Percentiles rank a stretch among this genome's conserved stretches.
These are phyloP conservation scores for Arnoldichthys spilopterus DNA, from an alignment of 2,797 vertebrate species.

Conservation along the genomic window DNA sequence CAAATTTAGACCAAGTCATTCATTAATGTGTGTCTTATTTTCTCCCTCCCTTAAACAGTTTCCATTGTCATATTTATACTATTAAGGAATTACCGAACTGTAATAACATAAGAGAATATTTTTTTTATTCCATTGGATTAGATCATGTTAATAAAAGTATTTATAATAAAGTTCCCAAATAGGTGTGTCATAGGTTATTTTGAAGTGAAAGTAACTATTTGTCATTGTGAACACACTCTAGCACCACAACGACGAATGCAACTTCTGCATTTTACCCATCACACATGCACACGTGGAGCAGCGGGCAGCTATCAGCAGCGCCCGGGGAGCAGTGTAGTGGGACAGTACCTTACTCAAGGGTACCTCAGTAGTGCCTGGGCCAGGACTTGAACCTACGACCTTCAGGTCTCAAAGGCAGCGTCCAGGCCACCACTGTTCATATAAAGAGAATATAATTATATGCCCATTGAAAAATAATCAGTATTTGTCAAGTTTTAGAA, in stretches of 20 bases:
- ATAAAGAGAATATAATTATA: constrained; percentile 5
- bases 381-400: no score
- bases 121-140: constrained; percentile 47
- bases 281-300: no score
- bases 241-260: no score
- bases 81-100: constrained; percentile 32
- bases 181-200: constrained; percentile 7
- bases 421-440: no score
- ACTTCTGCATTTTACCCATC: no score
- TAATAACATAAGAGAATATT: constrained; percentile 34
- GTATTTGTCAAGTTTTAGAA: background rate
- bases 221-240: no score
- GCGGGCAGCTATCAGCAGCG: no score
- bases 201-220: no score
- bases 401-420: no score
- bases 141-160: constrained; percentile 41
- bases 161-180: constrained; percentile 14
- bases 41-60: constrained; percentile 44
- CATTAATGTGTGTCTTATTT: constrained; percentile 49
- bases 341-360: no score
- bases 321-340: no score
- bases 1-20: constrained; percentile 55
- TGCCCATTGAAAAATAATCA: constrained; percentile 2
- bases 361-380: no score
- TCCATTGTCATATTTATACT: constrained; percentile 35